Base-by-base conservation (phyloP, 2,113 vertebrate genomes). In the Passer domesticus region DNA sequence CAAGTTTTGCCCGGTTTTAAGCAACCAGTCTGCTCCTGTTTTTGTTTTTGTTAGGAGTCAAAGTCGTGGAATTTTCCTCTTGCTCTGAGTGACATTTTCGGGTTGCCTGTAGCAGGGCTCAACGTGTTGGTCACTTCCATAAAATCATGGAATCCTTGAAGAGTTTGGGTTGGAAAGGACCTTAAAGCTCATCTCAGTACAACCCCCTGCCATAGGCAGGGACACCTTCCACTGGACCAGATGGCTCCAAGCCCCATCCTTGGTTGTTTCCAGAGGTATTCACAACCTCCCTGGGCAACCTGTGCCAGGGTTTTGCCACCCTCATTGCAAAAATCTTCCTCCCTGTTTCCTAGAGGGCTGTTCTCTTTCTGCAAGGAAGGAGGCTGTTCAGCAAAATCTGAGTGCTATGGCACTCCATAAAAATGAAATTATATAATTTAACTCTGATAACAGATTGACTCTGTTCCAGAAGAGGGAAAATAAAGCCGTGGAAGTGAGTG, bases 41-140 rank as follows among this genome's bases (percentile, higher is more conserved):
- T 74, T 84, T 90, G 43, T 62, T 92, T 85, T 80, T 18, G 22
- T 35, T 24, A 43, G 52, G 24, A 74, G 9, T 12, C 55, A 70
- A 73, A 90, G 90, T 55, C 7, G n/a, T 44, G 76, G 90, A 93
- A 94, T 86, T 95, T 97, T 95, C 89, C 94, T 59, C 0, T 66
- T 58, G 70, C 49, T 88, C 79, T 59, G 53, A 73, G 52, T 46
- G 20, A 16, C 8, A 19, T 73, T 66, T 80, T 50, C 1, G 4
- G 17, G 14, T 24, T 58, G 18, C 35, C 31, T 35, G 11, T 60
- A 35, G 35, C 9, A 35, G 33, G 30, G 47, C 28, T 84, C 66
- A 27, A 60, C 41, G 14, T 5, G 33, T 39, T 55, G 21, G 39
- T 60, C 4, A 1, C 8, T 23, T 49, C 4, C 35, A 27, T 1